A percentile compares a stretch with the other conserved stretches of the same genome.
Conservation (phyloP, 2,888 invertebrate species). For the Meteorus cinctellus region DNA sequence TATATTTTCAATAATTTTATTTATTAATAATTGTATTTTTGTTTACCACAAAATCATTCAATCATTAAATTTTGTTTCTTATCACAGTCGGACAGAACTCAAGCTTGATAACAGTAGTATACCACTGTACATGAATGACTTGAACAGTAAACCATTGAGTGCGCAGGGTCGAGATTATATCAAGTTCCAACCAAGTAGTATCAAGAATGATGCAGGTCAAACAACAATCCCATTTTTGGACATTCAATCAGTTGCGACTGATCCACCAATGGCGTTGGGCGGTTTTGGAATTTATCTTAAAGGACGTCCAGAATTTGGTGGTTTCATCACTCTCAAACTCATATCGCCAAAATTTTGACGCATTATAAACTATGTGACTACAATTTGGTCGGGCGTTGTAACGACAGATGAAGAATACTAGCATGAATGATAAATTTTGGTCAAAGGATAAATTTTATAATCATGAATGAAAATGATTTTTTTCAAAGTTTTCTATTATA, state of each 20-base stretch:
- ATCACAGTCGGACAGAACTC: not conserved
- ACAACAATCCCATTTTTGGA: slow-evolving; percentile 89
- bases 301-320: slow-evolving; percentile 81
- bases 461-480: too few species aligned
- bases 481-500: too few species aligned
- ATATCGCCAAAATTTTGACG: slow-evolving; percentile 74
- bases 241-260: slow-evolving; percentile 81
- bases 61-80: not conserved
- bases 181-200: slow-evolving; percentile 81
- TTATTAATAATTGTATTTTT: not conserved
- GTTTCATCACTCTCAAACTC: slow-evolving; percentile 84
- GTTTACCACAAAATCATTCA: not conserved
- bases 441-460: too few species aligned
- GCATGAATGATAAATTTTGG: too few species aligned
- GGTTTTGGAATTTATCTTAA: slow-evolving; percentile 88
- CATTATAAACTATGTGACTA: too few species aligned
- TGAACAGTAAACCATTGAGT: not conserved
- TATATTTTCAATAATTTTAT: not conserved
- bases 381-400: too few species aligned
- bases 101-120: not conserved
- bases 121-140: not conserved
- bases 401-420: too few species aligned
- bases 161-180: slow-evolving; percentile 78
- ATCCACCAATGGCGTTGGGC: slow-evolving; percentile 80
- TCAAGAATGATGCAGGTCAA: slow-evolving; percentile 85